These are phyloP conservation scores for Stomatorhinus ivindoensis DNA, from an alignment of 2,113 vertebrate species.

Conservation along the genomic window DNA sequence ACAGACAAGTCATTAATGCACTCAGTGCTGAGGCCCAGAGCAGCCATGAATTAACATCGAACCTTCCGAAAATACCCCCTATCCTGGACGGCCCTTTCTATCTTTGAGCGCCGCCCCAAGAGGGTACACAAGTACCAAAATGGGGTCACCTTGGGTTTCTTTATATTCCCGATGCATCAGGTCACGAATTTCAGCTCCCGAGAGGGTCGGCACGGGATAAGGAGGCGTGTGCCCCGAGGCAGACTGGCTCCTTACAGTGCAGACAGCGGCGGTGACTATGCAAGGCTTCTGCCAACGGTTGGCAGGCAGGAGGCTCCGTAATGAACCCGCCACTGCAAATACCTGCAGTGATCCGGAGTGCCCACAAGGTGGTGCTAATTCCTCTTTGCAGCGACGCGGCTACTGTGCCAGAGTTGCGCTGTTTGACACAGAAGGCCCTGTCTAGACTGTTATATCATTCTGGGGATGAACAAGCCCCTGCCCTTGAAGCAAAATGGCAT, in stretches of 20 bases:
- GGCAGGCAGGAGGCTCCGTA: neutral
- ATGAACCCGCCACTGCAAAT: neutral
- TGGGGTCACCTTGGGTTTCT: neutral
- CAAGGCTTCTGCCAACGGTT: neutral
- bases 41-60: neutral
- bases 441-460: slow-evolving; percentile 12
- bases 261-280: neutral
- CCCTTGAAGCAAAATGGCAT: neutral
- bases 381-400: neutral
- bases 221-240: neutral
- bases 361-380: neutral
- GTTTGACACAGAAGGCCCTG: neutral
- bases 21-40: neutral
- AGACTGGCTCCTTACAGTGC: neutral
- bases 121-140: neutral
- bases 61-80: neutral
- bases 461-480: neutral
- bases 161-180: neutral
- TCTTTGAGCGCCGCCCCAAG: neutral
- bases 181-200: neutral
- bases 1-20: neutral
- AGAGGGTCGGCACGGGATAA: neutral
- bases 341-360: neutral
- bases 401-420: neutral
- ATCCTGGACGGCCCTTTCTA: neutral